Conservation (phyloP, 2,888 invertebrate species). For the Spilarctia lutea region DNA sequence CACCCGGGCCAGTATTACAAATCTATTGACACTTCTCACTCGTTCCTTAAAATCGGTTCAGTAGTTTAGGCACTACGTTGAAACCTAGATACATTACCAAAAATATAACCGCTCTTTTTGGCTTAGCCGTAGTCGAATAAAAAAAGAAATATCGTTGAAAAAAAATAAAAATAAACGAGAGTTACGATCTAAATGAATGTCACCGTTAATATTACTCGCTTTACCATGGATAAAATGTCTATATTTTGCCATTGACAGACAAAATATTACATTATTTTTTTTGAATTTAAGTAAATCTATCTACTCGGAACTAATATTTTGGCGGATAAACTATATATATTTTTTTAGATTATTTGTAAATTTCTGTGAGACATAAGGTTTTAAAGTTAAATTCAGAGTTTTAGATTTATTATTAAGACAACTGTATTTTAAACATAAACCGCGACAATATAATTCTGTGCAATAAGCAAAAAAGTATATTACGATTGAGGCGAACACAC, state of each 20-base stretch:
- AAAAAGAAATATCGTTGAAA: no score
- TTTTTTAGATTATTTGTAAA: background rate
- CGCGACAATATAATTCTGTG: background rate
- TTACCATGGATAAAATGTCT: background rate
- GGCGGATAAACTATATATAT: no score
- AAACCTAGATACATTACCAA: no score
- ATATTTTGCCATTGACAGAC: background rate
- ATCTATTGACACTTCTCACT: no score
- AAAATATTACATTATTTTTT: background rate
- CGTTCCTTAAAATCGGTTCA: no score
- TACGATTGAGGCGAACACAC: background rate
- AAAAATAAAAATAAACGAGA: background rate
- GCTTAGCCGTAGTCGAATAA: no score
- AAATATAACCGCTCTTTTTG: no score
- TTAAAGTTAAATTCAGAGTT: background rate
- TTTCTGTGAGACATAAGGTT: background rate
- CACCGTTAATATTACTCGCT: background rate
- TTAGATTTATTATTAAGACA: background rate
- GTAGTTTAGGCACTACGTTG: no score
- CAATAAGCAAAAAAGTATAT: background rate
- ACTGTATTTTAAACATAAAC: background rate
- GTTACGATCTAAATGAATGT: background rate
- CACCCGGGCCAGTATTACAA: no score
- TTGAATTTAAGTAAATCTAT: background rate
- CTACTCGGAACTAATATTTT: no score